Evolutionary conservation across 2,797 vertebrate genomes (phyloP), one percentile per base, ranked within the genome.

Genomic region (Choloepus didactylus): DNA sequence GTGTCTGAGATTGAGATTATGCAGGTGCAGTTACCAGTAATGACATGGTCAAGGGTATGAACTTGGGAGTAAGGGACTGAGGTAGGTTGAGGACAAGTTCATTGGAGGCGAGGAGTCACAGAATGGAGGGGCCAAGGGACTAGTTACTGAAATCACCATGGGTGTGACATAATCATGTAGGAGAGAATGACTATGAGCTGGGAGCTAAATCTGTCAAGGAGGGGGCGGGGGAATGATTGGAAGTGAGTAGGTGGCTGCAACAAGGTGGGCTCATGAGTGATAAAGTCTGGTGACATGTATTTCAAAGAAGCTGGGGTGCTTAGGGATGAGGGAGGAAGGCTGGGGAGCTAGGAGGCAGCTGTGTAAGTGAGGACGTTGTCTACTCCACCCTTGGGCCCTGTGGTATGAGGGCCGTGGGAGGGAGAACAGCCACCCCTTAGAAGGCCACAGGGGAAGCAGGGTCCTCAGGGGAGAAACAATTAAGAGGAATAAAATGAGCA

Each of bases 181-280:
- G 67, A 82, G 73, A 41, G 60, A 49, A 21, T 96, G 94, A 84
- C 54, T 5, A 3, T 62, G 83, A 92, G 73, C 56, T 29, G 87
- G 83, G 67, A 87, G 67, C 93, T 86, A 23, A 21, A 44, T 44
- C 0, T 56, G 41, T 69, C 87, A 16, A 3, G 0, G 8, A 66
- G 9, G 9, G 44, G 49, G 49, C 49, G 15, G 23, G n/a, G 56
- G 10, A 35, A 31, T 49, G 44, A 6, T 10, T 3, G 5, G 19
- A 51, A 9, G 9, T 16, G 9, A 31, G 31, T 41, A 69, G 59
- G 18, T 4, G 67, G 46, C 23, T 56, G 41, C 9, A 54, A 5
- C 9, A 29, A 73, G 29, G 31, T 27, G 25, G 70, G 44, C 29
- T 29, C 29, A 31, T 27, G 44, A 69, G 10, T 4, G 35, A 44